These are phyloP conservation scores for Athetis lepigone DNA, from an alignment of 2,888 invertebrate species.

Conservation along the genomic window DNA sequence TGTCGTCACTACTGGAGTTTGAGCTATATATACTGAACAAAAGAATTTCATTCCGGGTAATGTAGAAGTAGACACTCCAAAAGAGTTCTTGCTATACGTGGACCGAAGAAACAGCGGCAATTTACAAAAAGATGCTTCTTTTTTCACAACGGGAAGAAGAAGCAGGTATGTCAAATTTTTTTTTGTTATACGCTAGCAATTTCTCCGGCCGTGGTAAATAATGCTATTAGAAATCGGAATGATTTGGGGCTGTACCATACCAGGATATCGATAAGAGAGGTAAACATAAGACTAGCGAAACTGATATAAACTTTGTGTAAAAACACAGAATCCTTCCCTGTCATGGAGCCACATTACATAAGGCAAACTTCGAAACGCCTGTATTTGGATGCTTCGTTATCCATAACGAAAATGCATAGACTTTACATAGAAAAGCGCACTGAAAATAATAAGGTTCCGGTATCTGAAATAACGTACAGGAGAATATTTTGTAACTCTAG, in stretches of 20 bases:
- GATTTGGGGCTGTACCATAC: conserved; percentile 9
- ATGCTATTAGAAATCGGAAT: conserved; percentile 8
- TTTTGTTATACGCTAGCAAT: conserved; percentile 10
- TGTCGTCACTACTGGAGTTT: conserved; percentile 18
- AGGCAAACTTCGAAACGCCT: conserved; percentile 7
- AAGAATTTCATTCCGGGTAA: conserved; percentile 12
- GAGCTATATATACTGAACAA: neutral
- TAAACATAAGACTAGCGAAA: conserved; percentile 5
- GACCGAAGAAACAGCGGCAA: conserved; percentile 20
- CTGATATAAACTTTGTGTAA: conserved; percentile 5
- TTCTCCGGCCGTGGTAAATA: conserved; percentile 7
- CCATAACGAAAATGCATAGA: conserved; percentile 25
- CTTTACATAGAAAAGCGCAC: conserved; percentile 22
- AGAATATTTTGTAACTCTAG: conserved; percentile 38
- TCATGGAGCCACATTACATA: conserved; percentile 11
- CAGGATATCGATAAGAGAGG: conserved; percentile 4
- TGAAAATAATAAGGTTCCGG: conserved; percentile 18
- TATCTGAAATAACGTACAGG: conserved; percentile 36
- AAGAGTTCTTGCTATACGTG: conserved; percentile 18
- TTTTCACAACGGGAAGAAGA: conserved; percentile 11
- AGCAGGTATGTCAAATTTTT: conserved; percentile 9
- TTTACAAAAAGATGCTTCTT: conserved; percentile 27
- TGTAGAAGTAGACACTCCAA: conserved; percentile 8
- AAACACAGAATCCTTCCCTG: conserved; percentile 8
- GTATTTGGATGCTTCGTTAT: conserved; percentile 8